Base-by-base conservation (phyloP, 2,113 vertebrate species). In the Pao palembangensis region DNA sequence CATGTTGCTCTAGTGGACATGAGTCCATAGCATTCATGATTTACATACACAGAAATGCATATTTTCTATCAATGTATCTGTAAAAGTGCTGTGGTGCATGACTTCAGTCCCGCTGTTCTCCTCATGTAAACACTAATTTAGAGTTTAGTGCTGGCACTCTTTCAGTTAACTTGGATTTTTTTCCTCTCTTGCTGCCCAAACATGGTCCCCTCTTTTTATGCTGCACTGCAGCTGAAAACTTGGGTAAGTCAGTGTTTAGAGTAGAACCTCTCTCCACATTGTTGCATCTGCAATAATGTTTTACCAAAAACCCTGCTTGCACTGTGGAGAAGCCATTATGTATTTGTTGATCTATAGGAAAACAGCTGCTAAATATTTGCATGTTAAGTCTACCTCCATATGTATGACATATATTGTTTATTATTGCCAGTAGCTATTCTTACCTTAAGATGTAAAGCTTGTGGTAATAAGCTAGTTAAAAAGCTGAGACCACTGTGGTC, bases 151-250 rank as follows among this genome's bases (percentile, higher is more conserved):
- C 60, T 76, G 56, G 57, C 52, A 49, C 51, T 64, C 19, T 62
- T 49, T 82, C 25, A 47, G 60, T 80, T 87, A 69, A 85, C 73
- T 53, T 75, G 61, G 55, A 65, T 85, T 50, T 81, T 80, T 74
- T 79, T 75, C 44, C 44, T n/a, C 76, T 83, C 63, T 81, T 61
- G 65, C 51, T 85, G 65, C 80, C 60, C 67, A 75, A 57, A 78
- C 79, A 71, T 81, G 67, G 59, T 75, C 79, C 65, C 72, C 72
- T 58, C 73, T 57, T 52, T 70, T 71, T 63, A 54, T 69, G 75
- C 71, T 82, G 81, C 84, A 91, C 71, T 82, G 81, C 84, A 91
- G 91, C 89, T 71, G 90, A 91, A 70, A 80, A 75, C 78, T 53
- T 86, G 31, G 89, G 88, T 92, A 89, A 90, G 89, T 91, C 68